Evolutionary conservation across 2,113 vertebrate species (phyloP), one percentile per base, ranked within the genome.

Genomic region (Pardalotus punctatus): DNA sequence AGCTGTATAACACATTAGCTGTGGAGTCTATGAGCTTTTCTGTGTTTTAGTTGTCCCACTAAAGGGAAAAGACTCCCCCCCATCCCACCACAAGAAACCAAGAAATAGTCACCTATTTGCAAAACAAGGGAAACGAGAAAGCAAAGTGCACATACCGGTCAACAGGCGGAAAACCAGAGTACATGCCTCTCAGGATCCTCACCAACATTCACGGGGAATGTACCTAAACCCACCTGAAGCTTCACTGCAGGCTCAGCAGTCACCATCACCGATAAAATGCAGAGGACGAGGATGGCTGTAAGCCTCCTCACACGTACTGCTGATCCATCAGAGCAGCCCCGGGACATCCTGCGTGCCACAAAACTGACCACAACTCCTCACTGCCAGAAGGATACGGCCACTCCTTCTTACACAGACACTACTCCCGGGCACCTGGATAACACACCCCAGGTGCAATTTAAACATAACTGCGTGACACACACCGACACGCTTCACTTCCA

Each of bases 241-340:
- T n/a, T n/a, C n/a, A n/a, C n/a, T 27, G 60, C 58, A 38, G 36
- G 24, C 35, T 16, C 72, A 35, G 29, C 92, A 24, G 21, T 5
- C 54, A 31, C 23, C 31, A 6, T 2, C 51, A 5, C 5, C 6
- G 9, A 11, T 1, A 43, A 24, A 47, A 35, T 0, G 3, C 21
- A 5, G 36, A 15, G 36, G 0, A 2, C 16, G 8, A 20, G 42
- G 0, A 5, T 0, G 54, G 21, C 28, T 5, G 23, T 0, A 16
- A 67, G 40, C 29, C 50, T 9, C 25, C 54, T 0, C 2, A 35
- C 19, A 2, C 5, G 2, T 0, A 7, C 60, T 4, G 80, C 74
- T 6, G 31, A 1, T 21, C 14, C 74, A 19, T 0, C 71, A 2
- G n/a, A 36, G 15, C 0, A 10, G 53, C 35, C 5, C 65, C 5